These are phyloP conservation scores for Rhinoderma darwinii DNA, from an alignment of 2,113 vertebrate species.

Conservation along the genomic window DNA sequence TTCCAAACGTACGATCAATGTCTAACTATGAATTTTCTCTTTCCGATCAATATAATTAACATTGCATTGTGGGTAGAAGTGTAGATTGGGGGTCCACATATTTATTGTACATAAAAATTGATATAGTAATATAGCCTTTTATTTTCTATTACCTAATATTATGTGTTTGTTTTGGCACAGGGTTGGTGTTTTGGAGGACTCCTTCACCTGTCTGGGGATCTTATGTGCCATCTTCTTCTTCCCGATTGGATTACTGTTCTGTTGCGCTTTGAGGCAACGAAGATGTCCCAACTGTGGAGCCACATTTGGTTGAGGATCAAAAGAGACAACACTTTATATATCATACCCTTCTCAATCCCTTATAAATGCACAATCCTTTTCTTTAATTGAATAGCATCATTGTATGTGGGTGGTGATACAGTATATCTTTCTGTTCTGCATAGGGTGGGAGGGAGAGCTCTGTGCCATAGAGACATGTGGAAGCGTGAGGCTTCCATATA, in stretches of 20 bases:
- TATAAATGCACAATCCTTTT: constrained; percentile 75
- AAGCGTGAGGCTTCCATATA: constrained; percentile 57
- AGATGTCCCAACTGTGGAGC: constrained; percentile 97
- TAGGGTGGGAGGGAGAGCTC: constrained; percentile 64
- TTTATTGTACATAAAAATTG: background rate
- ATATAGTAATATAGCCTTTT: background rate
- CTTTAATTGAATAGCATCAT: constrained; percentile 71
- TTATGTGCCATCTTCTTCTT: constrained; percentile 95
- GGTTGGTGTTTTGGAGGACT: constrained; percentile 96
- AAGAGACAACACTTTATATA: constrained; percentile 62
- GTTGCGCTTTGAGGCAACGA: constrained; percentile 92
- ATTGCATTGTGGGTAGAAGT: rapidly evolving
- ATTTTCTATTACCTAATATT: background rate
- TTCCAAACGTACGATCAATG: too few relatives aligned
- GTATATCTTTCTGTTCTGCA: constrained; percentile 48
- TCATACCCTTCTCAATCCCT: constrained; percentile 74
- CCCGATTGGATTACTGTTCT: constrained; percentile 95
- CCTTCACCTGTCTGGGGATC: constrained; percentile 96
- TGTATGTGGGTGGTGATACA: constrained; percentile 73
- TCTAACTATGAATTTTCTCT: too few relatives aligned
- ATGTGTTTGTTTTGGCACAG: constrained; percentile 70
- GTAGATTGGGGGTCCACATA: background rate
- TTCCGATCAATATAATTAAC: too few relatives aligned
- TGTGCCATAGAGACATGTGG: constrained; percentile 64
- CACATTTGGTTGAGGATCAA: constrained; percentile 86